Base-by-base conservation (phyloP, 1,140 invertebrate species). In the Ylistrum balloti region DNA sequence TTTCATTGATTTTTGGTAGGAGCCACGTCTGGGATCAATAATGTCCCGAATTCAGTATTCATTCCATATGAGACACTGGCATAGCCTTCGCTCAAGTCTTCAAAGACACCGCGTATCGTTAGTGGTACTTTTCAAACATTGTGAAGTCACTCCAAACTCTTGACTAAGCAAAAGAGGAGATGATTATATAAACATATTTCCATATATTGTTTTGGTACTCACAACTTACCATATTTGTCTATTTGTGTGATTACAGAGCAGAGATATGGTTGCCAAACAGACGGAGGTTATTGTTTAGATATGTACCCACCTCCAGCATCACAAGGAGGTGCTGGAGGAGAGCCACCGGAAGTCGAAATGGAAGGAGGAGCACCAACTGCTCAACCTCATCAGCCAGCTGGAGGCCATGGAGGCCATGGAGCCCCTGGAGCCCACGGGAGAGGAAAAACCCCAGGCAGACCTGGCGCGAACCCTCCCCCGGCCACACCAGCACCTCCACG, bases 251-350 rank as follows among this genome's bases (percentile, higher is more conserved):
- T 74, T 74, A 3, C 56, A 74, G 56, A 74, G 17, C 56, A 74
- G 28, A 74, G 56, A 74, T 74, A 74, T 17, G 56, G 56, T 28
- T 74, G 56, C 56, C 56, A 74, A 74, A 74, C 56, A n/a, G 56
- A 74, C 2, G 56, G 56, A n/a, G 56, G 56, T 5, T 28, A 74
- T 28, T 74, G 56, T 74, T 74, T 74, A 74, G n/a, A 74, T 74
- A 74, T 74, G 56, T 74, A 74, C n/a, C 56, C 56, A 28, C 56
- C 56, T 2, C 56, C 56, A 74, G 22, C 22, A 74, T 5, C 56
- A 0, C 22, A 22, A 74, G 56, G 56, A 3, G 56, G 56, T n/a
- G 56, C 56, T n/a, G 56, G 22, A 28, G 56, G 22, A 9, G 56
- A 74, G n/a, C 56, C 1, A 74, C 22, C 0, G 22, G 56, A 74